Base-by-base conservation (phyloP, 1,140 invertebrate species). In the Psix sp. region DNA sequence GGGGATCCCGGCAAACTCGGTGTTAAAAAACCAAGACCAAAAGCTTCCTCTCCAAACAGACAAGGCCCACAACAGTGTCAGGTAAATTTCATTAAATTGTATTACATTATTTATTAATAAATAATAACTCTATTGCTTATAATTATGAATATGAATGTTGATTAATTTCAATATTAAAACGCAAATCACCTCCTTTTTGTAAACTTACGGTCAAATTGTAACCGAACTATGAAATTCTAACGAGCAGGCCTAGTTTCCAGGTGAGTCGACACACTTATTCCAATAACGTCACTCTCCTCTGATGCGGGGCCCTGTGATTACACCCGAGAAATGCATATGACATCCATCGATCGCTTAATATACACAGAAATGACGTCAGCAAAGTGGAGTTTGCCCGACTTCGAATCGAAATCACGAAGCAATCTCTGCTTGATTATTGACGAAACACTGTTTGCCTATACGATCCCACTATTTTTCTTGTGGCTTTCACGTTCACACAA, bases 21-120 rank as follows among this genome's bases (percentile, higher is more conserved):
- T 13, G 87, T 89, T n/a, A 93, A 91, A 81, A 93, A 92, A 81
- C 89, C 91, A 70, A 89, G 92, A 63, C 90, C 91, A 2, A 94
- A 94, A 83, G 89, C 93, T 68, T 91, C 92, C 17, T 94, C 93
- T 21, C 93, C 93, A 15, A 94, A 93, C 80, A 86, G 93, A 52
- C 93, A 94, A 85, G 93, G 93, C 43, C 92, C 93, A 42, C 93
- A 94, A 77, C 92, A 93, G 80, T 94, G 93, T 84, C 92, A 92
- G 90, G 92, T 94, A 83, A 89, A 87, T n/a, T n/a, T n/a, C n/a
- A n/a, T n/a, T n/a, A n/a, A n/a, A n/a, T n/a, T n/a, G n/a, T n/a
- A n/a, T n/a, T n/a, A n/a, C n/a, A n/a, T n/a, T n/a, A n/a, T n/a
- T n/a, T n/a, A n/a, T n/a, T n/a, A n/a, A n/a, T n/a, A n/a, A n/a